A percentile compares a stretch with the other conserved stretches of the same genome.
phyloP scores from a whole-genome alignment of 2,113 vertebrate genomes.

The Crypturellus undulatus region DNA sequence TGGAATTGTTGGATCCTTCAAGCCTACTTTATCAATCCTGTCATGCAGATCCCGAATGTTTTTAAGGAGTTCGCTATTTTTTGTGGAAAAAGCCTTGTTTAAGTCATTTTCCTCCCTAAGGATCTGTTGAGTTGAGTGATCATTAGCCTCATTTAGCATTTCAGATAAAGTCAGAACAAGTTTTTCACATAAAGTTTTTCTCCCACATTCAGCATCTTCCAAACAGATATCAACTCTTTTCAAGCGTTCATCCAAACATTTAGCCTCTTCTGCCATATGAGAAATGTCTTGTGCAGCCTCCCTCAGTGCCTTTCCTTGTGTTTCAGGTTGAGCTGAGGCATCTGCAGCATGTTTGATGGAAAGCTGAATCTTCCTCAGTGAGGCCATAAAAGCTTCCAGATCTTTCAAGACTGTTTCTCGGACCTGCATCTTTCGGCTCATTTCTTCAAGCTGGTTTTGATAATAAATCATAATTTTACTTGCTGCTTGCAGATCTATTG shows the following conservation, averaged over 20 bases:
- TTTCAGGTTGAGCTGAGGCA: constrained; percentile 6
- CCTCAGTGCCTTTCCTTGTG: constrained; percentile 62
- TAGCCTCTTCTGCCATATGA: constrained; percentile 82
- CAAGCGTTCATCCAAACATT: constrained; percentile 83
- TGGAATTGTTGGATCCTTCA: constrained; percentile 90
- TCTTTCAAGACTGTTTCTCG: constrained; percentile 80
- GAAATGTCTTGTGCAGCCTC: constrained; percentile 74
- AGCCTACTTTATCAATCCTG: constrained; percentile 78
- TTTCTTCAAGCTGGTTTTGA: constrained; percentile 82
- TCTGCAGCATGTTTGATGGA: constrained; percentile 63
- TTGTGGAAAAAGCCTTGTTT: constrained; percentile 71
- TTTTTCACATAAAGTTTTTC: constrained; percentile 82
- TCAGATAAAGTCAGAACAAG: constrained; percentile 77
- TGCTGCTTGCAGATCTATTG: constrained; percentile 79
- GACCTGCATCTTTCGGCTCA: constrained; percentile 79
- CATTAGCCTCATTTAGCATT: constrained; percentile 45
- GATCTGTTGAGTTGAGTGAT: constrained; percentile 57
- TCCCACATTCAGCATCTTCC: constrained; percentile 69
- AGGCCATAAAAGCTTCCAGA: constrained; percentile 87
- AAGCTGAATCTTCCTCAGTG: constrained; percentile 78
- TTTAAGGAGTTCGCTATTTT: constrained; percentile 78
- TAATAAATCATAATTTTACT: constrained; percentile 78
- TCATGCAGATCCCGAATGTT: constrained; percentile 83
- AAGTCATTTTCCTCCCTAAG: constrained; percentile 71
- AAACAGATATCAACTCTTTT: constrained; percentile 76